A percentile compares a stretch with the other conserved stretches of the same genome.
phyloP scores from a whole-genome alignment of 2,888 invertebrate species.

The Lissocephala sabroskyi region DNA sequence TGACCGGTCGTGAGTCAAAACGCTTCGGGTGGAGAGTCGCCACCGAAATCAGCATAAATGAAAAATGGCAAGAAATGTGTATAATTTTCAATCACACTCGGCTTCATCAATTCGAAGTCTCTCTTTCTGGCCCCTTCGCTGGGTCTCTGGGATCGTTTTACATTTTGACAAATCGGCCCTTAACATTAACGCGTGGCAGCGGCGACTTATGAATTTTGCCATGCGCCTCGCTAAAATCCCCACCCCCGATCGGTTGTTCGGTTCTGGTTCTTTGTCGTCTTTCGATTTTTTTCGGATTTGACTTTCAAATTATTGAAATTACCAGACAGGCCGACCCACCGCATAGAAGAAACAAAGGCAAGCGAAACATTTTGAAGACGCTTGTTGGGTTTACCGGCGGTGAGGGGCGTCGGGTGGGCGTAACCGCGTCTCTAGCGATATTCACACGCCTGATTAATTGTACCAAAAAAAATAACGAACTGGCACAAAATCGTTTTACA shows the following conservation, averaged over 20 bases:
- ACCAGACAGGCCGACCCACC: too few relatives aligned
- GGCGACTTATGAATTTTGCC: background rate
- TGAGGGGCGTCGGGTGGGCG: conserved; percentile 1
- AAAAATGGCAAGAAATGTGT: too few relatives aligned
- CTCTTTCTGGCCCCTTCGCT: too few relatives aligned
- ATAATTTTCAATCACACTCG: too few relatives aligned
- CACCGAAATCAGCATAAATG: too few relatives aligned
- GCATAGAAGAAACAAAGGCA: background rate
- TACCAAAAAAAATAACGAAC: conserved; percentile 2
- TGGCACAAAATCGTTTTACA: conserved; percentile 32
- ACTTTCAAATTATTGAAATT: conserved; percentile 36
- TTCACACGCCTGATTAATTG: conserved; percentile 58
- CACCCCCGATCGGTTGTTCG: too few relatives aligned
- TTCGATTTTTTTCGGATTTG: conserved; percentile 24
- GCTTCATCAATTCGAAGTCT: too few relatives aligned
- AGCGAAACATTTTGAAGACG: background rate
- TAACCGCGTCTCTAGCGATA: conserved; percentile 14
- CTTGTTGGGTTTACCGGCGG: background rate
- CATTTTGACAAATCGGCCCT: conserved; percentile 41
- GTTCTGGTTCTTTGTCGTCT: background rate
- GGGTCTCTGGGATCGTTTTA: too few relatives aligned
- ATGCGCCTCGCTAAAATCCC: too few relatives aligned
- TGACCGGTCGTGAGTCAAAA: too few relatives aligned
- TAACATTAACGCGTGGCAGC: conserved; percentile 20
- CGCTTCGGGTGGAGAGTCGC: too few relatives aligned